A percentile compares a stretch with the other conserved stretches of the same genome.
These are phyloP conservation scores for Euborellia annulipes DNA, from an alignment of 1,140 invertebrate species.

Conservation along the genomic window DNA sequence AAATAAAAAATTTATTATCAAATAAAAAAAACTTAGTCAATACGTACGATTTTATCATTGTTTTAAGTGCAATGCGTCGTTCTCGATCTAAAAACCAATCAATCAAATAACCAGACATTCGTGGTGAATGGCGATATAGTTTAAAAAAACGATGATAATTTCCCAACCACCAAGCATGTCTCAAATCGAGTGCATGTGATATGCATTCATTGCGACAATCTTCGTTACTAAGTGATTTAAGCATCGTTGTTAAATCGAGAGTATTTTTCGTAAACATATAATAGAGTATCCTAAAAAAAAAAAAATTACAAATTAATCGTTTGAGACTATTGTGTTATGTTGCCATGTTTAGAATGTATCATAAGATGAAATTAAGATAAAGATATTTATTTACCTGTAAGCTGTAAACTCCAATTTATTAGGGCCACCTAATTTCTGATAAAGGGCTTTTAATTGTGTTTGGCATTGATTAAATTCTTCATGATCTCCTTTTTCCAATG, in stretches of 20 bases:
- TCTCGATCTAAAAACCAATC: constrained; percentile 94
- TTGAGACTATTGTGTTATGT: too few species aligned
- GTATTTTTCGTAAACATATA: constrained; percentile 95
- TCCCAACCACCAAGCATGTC: constrained; percentile 76
- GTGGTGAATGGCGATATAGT: constrained; percentile 69
- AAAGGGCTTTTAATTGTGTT: constrained; percentile 88
- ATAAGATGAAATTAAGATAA: too few species aligned
- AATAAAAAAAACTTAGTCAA: constrained; percentile 6
- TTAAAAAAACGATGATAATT: constrained; percentile 88
- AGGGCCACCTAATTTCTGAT: constrained; percentile 53
- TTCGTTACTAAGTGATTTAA: constrained; percentile 57
- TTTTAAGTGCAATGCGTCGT: constrained; percentile 75
- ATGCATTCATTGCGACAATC: constrained; percentile 76
- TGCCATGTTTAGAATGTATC: too few species aligned
- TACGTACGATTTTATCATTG: constrained; percentile 93
- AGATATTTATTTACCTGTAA: constrained; percentile 53
- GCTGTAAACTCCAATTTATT: constrained; percentile 83
- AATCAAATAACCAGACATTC: constrained; percentile 92
- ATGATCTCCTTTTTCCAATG: constrained; percentile 91
- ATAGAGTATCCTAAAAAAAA: constrained; percentile 56
- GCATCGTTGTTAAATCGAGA: constrained; percentile 80
- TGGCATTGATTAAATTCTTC: constrained; percentile 99
- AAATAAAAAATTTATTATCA: too few species aligned
- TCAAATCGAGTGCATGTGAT: constrained; percentile 67
- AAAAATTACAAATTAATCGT: too few species aligned